Conservation (phyloP, 2,888 invertebrate species). For the Rotaria magnacalcarata region DNA sequence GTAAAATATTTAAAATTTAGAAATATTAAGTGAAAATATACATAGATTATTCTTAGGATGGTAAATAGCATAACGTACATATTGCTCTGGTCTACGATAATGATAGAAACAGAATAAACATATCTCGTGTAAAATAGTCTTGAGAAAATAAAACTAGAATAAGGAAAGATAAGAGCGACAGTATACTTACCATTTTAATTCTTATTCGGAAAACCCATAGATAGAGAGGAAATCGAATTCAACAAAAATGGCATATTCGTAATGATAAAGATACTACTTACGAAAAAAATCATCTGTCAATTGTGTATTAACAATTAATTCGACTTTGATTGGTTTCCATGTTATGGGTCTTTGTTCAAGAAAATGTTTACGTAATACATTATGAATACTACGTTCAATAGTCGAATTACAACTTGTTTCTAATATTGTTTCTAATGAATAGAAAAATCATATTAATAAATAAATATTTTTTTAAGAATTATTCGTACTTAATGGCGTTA, state of each 20-base stretch:
- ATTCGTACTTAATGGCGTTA: no score
- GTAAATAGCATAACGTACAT: not conserved
- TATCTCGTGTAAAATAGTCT: not conserved
- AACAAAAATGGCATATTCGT: not conserved
- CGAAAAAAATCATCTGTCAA: constrained; percentile 21
- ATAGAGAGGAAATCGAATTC: not conserved
- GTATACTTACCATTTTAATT: not conserved
- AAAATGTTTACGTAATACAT: constrained; percentile 10
- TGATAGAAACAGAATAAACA: not conserved
- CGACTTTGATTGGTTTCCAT: constrained; percentile 11
- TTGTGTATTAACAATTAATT: constrained; percentile 36
- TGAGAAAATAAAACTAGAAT: not conserved
- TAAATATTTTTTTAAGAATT: no score
- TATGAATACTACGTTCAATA: not conserved
- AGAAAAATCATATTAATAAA: not conserved
- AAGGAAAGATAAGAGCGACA: not conserved
- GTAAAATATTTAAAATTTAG: not conserved
- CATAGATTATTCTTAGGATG: not conserved
- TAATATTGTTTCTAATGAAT: not conserved
- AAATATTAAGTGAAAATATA: not conserved
- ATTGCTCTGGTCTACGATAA: not conserved
- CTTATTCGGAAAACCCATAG: not conserved
- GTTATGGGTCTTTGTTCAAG: constrained; percentile 13
- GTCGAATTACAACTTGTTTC: constrained; percentile 3
- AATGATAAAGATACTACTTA: not conserved